Conservation (phyloP, 1,140 invertebrate genomes). For the Littorina saxatilis region DNA sequence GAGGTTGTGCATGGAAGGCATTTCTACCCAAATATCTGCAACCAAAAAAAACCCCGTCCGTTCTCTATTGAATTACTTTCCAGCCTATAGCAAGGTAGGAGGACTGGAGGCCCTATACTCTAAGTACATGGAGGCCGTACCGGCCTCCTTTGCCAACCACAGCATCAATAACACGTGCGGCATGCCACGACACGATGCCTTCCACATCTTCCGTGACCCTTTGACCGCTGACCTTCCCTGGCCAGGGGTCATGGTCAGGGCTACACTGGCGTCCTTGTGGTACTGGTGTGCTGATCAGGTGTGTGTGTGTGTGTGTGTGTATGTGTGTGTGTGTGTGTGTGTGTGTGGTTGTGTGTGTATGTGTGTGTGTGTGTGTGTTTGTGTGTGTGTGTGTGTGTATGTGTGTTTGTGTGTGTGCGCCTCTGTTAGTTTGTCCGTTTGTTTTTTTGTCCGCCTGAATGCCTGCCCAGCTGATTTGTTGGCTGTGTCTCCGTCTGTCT, state of each 20-base stretch:
- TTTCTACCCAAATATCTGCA: no score
- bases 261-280: conserved; percentile 78
- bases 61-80: no score
- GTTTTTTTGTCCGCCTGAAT: background rate
- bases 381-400: background rate
- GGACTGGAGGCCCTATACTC: conserved; percentile 73
- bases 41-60: no score
- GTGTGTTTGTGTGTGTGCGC: no score
- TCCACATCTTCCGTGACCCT: conserved; percentile 74
- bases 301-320: background rate
- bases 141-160: conserved; percentile 50
- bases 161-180: conserved; percentile 48
- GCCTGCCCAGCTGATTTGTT: background rate
- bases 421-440: background rate
- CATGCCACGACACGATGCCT: conserved; percentile 58
- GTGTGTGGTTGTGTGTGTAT: background rate
- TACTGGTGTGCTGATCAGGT: conserved; percentile 80
- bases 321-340: no score
- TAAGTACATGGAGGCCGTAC: conserved; percentile 74
- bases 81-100: conserved; percentile 74
- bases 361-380: background rate
- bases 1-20: no score
- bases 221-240: conserved; percentile 75
- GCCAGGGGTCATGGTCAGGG: conserved; percentile 78
- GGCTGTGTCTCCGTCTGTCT: background rate